Base-by-base conservation (phyloP, 2,888 invertebrate species). In the Norana najaformis region DNA sequence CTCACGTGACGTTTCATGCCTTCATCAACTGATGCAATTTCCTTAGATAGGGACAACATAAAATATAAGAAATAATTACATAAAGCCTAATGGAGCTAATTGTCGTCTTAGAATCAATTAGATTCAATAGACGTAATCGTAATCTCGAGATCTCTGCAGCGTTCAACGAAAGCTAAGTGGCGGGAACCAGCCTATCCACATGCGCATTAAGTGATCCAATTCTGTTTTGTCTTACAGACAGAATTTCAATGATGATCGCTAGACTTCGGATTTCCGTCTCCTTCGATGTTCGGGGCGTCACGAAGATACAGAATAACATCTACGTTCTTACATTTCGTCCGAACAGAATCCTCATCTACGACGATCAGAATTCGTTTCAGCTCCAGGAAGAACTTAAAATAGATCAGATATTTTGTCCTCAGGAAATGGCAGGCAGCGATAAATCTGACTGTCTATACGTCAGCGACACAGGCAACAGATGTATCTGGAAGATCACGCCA, bases 261-360 rank as follows among this genome's bases (percentile, higher is more conserved):
- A 69, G 69, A 69, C 69, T 69, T 69, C 69, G 69, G 4, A 16
- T 0, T 69, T 69, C 69, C 8, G n/a, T 8, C 69, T 69, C 30
- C 16, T n/a, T 69, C 69, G 85, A 85, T 37, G 85, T 85, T 36
- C 85, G 85, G 4, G 85, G 85, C 18, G 35, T 85, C 6, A 37
- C 85, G 13, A 85, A 85, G 16, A 34, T 85, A 35, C 85, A 37
- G 85, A 85, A 37, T 35, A 85, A 11, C 36, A 36, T 36, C 35
- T 36, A 85, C 85, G 85, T 85, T 37, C 85, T 85, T 36, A 85
- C 85, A 8, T 85, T 36, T 37, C 85, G 85, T 36, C 85, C 85
- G 36, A 85, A 85, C 85, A 35, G 36, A 23, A 85, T 85, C 37
- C 85, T 85, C 3, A 23, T 85, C 35, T 85, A 36, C 85, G 85